These are phyloP conservation scores for Halichoeres trimaculatus DNA, from an alignment of 2,113 vertebrate species.

Conservation along the genomic window DNA sequence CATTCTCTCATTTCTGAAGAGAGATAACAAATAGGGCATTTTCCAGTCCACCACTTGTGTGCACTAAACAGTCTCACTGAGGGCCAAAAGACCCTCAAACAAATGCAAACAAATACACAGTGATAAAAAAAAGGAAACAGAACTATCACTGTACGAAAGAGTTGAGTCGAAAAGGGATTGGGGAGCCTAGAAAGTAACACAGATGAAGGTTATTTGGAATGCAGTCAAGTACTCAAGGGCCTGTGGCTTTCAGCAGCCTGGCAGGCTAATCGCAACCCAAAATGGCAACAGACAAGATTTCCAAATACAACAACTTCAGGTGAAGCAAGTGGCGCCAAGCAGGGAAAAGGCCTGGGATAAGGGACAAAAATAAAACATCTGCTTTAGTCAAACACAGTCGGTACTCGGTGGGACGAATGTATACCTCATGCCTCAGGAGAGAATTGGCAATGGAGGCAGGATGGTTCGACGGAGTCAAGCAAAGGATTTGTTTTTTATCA, in stretches of 20 bases:
- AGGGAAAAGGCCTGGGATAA: constrained; percentile 12
- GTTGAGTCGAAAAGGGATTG: background rate
- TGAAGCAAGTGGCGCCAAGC: constrained; percentile 49
- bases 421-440: background rate
- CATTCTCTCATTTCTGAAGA: constrained; percentile 17
- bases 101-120: constrained; percentile 12
- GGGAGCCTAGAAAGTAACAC: constrained; percentile 6
- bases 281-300: constrained; percentile 51
- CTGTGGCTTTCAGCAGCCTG: constrained; percentile 42
- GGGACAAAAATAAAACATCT: constrained; percentile 34
- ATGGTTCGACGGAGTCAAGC: background rate
- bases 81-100: constrained; percentile 28
- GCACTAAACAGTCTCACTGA: constrained; percentile 42
- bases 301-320: constrained; percentile 45
- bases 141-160: constrained; percentile 35
- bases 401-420: constrained; percentile 9
- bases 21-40: constrained; percentile 40
- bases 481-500: background rate
- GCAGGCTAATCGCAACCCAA: constrained; percentile 45
- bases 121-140: constrained; percentile 23
- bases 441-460: background rate
- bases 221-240: constrained; percentile 52
- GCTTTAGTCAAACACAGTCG: constrained; percentile 17
- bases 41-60: constrained; percentile 33
- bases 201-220: constrained; percentile 53